Evolutionary conservation across 2,113 vertebrate species (phyloP), one percentile per base, ranked within the genome.

Genomic region (Anser brachyrhynchus): DNA sequence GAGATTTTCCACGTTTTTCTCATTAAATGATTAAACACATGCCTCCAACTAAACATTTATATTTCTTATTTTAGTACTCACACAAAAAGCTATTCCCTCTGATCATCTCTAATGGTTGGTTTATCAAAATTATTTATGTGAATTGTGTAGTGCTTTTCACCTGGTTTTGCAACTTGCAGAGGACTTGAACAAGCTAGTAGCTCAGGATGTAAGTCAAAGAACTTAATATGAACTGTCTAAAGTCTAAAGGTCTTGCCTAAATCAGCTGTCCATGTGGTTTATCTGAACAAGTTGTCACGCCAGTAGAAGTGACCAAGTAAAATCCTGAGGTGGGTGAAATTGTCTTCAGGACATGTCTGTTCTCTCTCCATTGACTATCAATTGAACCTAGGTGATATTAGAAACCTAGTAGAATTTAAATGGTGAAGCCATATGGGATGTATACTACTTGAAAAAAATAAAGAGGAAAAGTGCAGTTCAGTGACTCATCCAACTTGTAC

Each of bases 21-120:
- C 20, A 7, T 73, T 66, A 77, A 69, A 80, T 22, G 10, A 65
- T 87, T 89, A 64, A 84, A 58, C 5, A 41, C 21, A 5, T 0
- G 0, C 3, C 13, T 93, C 10, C 29, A 52, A 19, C 5, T 65
- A 69, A 72, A 73, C 2, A 43, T 3, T 46, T 33, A 41, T 3
- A 19, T 83, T 72, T 92, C 49, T 69, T 8, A 28, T 29, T 59
- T 75, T 44, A 76, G 58, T 44, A 67, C 21, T 67, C 11, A 7
- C 17, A 26, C 5, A 78, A 20, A 75, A 90, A 75, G 26, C 13
- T 61, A 10, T 70, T 84, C 26, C 9, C 20, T 87, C 31, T 58
- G 33, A 74, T 46, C 5, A 2, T 74, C 29, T 39, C 29, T 33
- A 49, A 43, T 11, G 80, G 67, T 25, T 0, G 1, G 2, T 61